Conservation (phyloP, 2,113 vertebrate species). For the Eptatretus burgeri region DNA sequence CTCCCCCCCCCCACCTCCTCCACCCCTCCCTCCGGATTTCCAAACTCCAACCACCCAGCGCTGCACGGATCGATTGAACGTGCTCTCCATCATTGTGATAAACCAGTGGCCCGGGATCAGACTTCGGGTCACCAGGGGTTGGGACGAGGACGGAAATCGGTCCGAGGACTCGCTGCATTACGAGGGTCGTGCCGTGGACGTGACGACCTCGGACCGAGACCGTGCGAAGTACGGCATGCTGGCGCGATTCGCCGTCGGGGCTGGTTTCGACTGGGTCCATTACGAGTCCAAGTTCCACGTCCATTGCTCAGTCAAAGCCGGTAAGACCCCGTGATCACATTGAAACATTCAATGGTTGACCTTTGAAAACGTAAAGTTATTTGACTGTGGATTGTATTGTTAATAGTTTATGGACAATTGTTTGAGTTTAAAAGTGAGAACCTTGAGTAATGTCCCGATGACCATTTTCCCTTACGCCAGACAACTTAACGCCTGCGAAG, state of each 20-base stretch:
- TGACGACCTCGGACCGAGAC: conserved; percentile 69
- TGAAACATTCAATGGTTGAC: too few relatives aligned
- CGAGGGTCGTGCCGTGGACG: conserved; percentile 71
- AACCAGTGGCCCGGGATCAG: conserved; percentile 84
- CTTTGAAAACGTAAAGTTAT: too few relatives aligned
- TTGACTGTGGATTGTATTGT: too few relatives aligned
- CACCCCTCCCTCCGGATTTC: too few relatives aligned
- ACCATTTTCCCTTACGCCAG: too few relatives aligned
- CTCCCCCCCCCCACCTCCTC: too few relatives aligned
- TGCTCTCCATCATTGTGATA: conserved; percentile 69
- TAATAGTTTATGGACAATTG: too few relatives aligned
- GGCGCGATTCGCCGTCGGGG: conserved; percentile 72
- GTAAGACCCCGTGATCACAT: conserved; percentile 17
- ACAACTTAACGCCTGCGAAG: conserved; percentile 84
- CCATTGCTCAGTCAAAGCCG: conserved; percentile 85
- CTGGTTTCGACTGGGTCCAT: conserved; percentile 92
- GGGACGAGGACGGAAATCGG: conserved; percentile 89
- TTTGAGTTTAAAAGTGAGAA: too few relatives aligned
- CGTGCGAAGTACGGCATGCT: conserved; percentile 67
- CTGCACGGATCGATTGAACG: conserved; percentile 72
- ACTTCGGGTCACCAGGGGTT: conserved; percentile 69
- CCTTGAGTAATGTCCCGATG: too few relatives aligned
- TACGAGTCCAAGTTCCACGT: conserved; percentile 80
- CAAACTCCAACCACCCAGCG: conserved; percentile 24
- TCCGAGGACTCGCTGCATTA: conserved; percentile 64